Conservation (phyloP, 2,113 vertebrate genomes). For the Gadus chalcogrammus region DNA sequence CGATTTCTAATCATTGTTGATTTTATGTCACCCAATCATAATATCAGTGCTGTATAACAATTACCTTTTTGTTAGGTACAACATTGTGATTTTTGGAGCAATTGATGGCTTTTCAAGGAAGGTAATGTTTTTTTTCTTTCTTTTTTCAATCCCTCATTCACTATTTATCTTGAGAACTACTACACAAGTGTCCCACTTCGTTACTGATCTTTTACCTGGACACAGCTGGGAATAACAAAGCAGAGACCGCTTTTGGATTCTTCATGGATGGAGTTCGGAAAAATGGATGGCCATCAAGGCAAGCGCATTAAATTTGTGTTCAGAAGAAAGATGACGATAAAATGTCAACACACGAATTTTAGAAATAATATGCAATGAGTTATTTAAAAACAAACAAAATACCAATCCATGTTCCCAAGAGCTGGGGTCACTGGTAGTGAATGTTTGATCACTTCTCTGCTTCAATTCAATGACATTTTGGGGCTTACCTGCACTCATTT, state of each 20-base stretch:
- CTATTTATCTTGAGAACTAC: not conserved
- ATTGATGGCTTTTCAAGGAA: conserved; percentile 24
- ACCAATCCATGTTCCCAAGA: not conserved
- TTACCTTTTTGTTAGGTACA: conserved; percentile 19
- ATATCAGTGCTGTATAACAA: not conserved
- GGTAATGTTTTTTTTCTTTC: conserved; percentile 5
- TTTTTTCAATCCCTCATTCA: no score
- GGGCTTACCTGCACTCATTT: not conserved
- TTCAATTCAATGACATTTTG: conserved; percentile 1
- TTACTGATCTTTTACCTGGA: conserved; percentile 16
- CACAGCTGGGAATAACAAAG: conserved; percentile 1
- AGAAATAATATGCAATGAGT: not conserved
- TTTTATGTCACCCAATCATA: not conserved
- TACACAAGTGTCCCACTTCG: conserved; percentile 1
- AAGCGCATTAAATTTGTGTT: not conserved
- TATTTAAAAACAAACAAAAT: not conserved
- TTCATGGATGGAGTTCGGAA: conserved; percentile 14
- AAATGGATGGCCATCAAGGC: conserved; percentile 6
- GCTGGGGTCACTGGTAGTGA: not conserved
- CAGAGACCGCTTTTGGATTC: conserved; percentile 13
- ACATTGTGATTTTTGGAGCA: conserved; percentile 23
- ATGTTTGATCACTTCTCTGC: not conserved
- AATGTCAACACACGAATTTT: not conserved
- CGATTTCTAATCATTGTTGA: conserved; percentile 1
- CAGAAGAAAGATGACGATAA: not conserved